Percentiles rank a stretch among this genome's conserved stretches.
Conservation (phyloP, 2,888 invertebrate species). For the Cryptocephalus primarius region DNA sequence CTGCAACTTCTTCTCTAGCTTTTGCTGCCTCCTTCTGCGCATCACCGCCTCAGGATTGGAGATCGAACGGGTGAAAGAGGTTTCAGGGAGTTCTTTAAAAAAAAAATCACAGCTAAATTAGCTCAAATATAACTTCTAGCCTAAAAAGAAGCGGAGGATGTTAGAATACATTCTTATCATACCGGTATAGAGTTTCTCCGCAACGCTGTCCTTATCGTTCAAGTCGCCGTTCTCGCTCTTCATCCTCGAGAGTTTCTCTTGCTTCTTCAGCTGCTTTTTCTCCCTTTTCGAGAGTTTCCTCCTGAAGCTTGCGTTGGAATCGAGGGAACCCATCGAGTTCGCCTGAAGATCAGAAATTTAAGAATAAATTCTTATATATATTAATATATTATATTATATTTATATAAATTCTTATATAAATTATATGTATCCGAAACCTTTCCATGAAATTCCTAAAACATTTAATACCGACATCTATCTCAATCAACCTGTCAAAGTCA, state of each 20-base stretch:
- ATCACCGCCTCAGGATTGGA: conserved; percentile 99
- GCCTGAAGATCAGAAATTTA: conserved; percentile 35
- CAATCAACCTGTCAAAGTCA: no score
- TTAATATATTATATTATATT: no score
- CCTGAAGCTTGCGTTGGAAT: conserved; percentile 75
- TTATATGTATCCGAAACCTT: no score
- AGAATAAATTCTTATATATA: conserved; percentile 8
- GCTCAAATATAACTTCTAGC: no score
- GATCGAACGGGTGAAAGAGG: conserved; percentile 96
- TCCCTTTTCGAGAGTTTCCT: conserved; percentile 93
- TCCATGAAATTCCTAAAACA: no score
- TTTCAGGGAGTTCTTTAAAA: conserved; percentile 82
- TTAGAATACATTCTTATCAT: background rate
- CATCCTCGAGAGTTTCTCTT: conserved; percentile 73
- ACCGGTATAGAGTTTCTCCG: conserved; percentile 87
- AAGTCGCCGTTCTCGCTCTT: conserved; percentile 54
- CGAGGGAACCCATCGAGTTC: conserved; percentile 55
- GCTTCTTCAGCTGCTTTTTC: conserved; percentile 95
- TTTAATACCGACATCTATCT: no score
- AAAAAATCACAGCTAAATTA: conserved; percentile 7
- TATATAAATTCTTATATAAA: no score
- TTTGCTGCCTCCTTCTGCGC: conserved; percentile 91
- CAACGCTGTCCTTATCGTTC: conserved; percentile 64
- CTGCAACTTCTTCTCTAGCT: conserved; percentile 80
- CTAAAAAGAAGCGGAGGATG: no score